phyloP scores from a whole-genome alignment of 1,140 invertebrate genomes.

The Tetragnatha versicolor region DNA sequence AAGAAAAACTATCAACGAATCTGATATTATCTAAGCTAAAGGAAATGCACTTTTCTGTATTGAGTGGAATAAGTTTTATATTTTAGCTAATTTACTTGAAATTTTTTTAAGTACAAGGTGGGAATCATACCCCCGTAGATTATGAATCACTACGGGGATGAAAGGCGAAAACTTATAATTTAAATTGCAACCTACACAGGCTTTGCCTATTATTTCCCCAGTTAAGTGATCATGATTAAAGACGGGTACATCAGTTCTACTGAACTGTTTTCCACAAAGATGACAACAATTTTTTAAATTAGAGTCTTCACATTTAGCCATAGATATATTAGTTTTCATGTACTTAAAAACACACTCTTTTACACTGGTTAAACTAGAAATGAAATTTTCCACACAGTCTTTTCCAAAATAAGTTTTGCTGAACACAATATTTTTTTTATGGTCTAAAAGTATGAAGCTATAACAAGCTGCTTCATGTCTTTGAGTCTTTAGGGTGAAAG shows the following conservation, averaged over 20 bases:
- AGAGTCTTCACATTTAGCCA: neutral
- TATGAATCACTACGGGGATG: slow-evolving; percentile 6
- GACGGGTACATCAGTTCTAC: neutral
- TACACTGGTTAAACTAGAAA: neutral
- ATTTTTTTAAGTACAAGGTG: slow-evolving; percentile 24
- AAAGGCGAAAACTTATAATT: neutral
- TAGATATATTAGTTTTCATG: neutral
- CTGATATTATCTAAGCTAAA: neutral
- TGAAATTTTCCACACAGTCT: neutral
- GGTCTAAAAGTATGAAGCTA: neutral
- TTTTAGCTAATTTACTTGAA: neutral
- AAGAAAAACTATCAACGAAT: slow-evolving; percentile 18
- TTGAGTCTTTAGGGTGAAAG: neutral
- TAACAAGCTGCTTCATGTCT: neutral
- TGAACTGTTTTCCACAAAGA: neutral
- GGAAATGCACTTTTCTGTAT: neutral
- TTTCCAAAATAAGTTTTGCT: neutral
- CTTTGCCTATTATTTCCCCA: neutral
- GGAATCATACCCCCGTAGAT: neutral
- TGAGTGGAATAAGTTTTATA: slow-evolving; percentile 9
- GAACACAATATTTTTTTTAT: neutral
- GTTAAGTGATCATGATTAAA: neutral
- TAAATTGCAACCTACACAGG: slow-evolving; percentile 4
- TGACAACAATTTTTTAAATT: neutral
- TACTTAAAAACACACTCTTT: neutral